A percentile compares a stretch with the other conserved stretches of the same genome.
These are phyloP conservation scores for Drosophila cognata DNA, from an alignment of 2,888 invertebrate genomes.

Conservation along the genomic window DNA sequence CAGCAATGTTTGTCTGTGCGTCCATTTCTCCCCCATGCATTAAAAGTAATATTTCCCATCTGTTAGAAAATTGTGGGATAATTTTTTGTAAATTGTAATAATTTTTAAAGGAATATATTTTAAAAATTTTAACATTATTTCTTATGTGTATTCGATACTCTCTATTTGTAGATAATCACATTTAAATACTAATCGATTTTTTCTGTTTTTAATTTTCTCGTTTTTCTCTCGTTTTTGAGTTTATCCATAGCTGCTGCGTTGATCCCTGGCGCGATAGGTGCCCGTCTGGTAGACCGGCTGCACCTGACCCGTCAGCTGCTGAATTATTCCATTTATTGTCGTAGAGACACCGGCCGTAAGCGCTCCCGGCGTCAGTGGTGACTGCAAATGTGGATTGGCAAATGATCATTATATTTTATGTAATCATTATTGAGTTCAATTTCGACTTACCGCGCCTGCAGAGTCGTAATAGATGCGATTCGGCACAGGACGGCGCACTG, in stretches of 20 bases:
- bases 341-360: conserved; percentile 82
- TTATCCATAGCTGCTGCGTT: conserved; percentile 64
- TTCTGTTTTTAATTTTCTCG: too few relatives aligned
- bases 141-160: conserved; percentile 13
- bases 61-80: not conserved
- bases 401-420: not conserved
- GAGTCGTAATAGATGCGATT: conserved; percentile 75
- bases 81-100: not conserved
- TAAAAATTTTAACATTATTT: not conserved
- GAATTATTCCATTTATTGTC: conserved; percentile 83
- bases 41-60: not conserved
- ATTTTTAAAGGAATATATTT: not conserved
- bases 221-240: not conserved
- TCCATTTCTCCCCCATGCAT: not conserved
- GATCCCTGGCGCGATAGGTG: conserved; percentile 54
- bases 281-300: conserved; percentile 79
- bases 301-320: conserved; percentile 82
- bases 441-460: conserved; percentile 77
- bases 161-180: conserved; percentile 33
- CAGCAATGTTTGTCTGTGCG: not conserved
- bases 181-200: conserved; percentile 28
- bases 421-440: not conserved
- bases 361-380: conserved; percentile 78
- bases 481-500: conserved; percentile 70
- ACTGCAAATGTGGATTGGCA: conserved; percentile 49